Percentiles rank a stretch among this genome's conserved stretches.
These are phyloP conservation scores for Dunckerocampus dactyliophorus DNA, from an alignment of 2,113 vertebrate genomes.

Conservation along the genomic window DNA sequence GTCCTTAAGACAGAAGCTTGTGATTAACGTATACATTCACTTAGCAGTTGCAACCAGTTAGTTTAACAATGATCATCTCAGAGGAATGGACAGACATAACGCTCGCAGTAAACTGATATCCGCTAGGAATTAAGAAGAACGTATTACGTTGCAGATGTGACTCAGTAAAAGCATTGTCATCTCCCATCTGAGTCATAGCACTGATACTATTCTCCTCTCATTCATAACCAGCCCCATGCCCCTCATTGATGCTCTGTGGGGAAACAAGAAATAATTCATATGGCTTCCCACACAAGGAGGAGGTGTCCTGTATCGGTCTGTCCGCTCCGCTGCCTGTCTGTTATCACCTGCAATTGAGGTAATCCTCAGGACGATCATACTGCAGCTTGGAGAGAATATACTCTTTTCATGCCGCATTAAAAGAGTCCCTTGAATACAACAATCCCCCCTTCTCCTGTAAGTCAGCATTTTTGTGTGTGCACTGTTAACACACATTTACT, in stretches of 20 bases:
- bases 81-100: background rate
- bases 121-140: background rate
- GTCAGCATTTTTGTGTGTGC: constrained; percentile 47
- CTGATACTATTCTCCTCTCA: background rate
- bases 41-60: constrained; percentile 22
- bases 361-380: constrained; percentile 81
- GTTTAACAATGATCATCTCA: background rate
- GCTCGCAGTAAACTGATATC: background rate
- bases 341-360: constrained; percentile 87
- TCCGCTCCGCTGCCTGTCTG: constrained; percentile 80
- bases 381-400: constrained; percentile 76
- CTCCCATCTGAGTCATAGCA: constrained; percentile 35
- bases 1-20: constrained; percentile 30
- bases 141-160: constrained; percentile 27
- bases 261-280: constrained; percentile 87
- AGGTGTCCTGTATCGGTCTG: constrained; percentile 83
- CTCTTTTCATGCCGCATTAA: constrained; percentile 46
- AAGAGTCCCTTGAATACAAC: constrained; percentile 16
- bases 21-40: constrained; percentile 38
- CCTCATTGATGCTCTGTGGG: constrained; percentile 67
- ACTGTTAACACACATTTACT: constrained; percentile 41
- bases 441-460: constrained; percentile 50
- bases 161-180: constrained; percentile 42
- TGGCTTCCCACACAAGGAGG: constrained; percentile 76
- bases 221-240: constrained; percentile 48